Conservation (phyloP, 2,888 invertebrate species). For the Lasius fuliginosus region DNA sequence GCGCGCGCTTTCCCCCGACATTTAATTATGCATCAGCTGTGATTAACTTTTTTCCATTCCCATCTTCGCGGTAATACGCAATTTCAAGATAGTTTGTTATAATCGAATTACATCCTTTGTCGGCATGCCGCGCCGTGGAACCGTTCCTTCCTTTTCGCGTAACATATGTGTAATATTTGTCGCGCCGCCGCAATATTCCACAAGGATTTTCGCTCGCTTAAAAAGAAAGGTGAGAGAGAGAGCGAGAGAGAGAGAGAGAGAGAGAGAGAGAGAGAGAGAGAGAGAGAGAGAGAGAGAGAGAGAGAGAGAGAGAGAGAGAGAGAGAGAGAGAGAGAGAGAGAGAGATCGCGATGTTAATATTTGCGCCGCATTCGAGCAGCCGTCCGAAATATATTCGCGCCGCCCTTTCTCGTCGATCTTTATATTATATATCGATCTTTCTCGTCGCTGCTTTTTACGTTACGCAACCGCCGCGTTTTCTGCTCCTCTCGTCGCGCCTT, state of each 20-base stretch:
- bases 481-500: constrained; percentile 10
- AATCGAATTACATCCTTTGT: constrained; percentile 52
- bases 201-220: background rate
- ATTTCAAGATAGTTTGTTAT: constrained; percentile 50
- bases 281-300: background rate
- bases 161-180: constrained; percentile 22
- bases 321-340: no score
- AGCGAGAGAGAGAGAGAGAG: no score
- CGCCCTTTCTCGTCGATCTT: constrained; percentile 17
- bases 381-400: background rate
- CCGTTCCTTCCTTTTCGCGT: background rate
- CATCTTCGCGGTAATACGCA: constrained; percentile 43
- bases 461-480: background rate
- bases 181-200: constrained; percentile 6
- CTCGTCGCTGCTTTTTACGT: background rate
- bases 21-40: constrained; percentile 60
- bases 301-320: no score
- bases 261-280: no score
- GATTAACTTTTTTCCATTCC: constrained; percentile 60
- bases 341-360: constrained; percentile 31
- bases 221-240: background rate
- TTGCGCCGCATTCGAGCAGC: background rate
- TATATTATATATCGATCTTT: constrained; percentile 20
- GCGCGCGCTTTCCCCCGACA: constrained; percentile 20
- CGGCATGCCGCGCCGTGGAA: background rate